A percentile compares a stretch with the other conserved stretches of the same genome.
These are phyloP conservation scores for Carposina sasakii DNA, from an alignment of 1,140 invertebrate genomes.

Conservation along the genomic window DNA sequence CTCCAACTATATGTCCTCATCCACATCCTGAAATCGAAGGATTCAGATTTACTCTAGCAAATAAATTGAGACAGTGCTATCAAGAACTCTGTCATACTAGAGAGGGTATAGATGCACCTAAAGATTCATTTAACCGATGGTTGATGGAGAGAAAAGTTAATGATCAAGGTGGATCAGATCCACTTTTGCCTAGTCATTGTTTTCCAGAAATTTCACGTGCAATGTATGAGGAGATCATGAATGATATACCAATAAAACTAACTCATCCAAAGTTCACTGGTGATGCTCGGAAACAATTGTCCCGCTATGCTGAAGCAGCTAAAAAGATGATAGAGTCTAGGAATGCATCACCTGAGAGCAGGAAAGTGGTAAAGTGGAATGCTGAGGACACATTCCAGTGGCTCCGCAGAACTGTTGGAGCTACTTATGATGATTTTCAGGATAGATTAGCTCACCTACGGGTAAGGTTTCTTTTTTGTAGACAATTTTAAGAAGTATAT, in stretches of 20 bases:
- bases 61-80: conserved; percentile 92
- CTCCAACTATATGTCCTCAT: conserved; percentile 87
- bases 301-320: conserved; percentile 95
- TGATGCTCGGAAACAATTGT: conserved; percentile 96
- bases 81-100: conserved; percentile 95
- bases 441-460: conserved; percentile 82
- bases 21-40: conserved; percentile 95
- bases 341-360: conserved; percentile 92
- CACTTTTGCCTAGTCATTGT: conserved; percentile 92
- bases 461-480: conserved; percentile 45
- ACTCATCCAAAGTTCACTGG: conserved; percentile 95
- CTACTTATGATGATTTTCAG: conserved; percentile 96
- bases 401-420: conserved; percentile 94
- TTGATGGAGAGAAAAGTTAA: conserved; percentile 95
- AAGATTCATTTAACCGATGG: conserved; percentile 97
- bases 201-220: conserved; percentile 93
- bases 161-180: conserved; percentile 88
- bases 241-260: conserved; percentile 97
- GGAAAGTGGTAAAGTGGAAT: conserved; percentile 99
- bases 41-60: conserved; percentile 82
- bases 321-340: conserved; percentile 97
- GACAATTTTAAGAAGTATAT: no score
- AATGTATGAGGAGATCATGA: conserved; percentile 99
- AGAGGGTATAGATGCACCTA: conserved; percentile 95
- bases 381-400: conserved; percentile 98